A percentile compares a stretch with the other conserved stretches of the same genome.
phyloP scores from a whole-genome alignment of 2,888 invertebrate genomes.

The Drosophila mettleri region DNA sequence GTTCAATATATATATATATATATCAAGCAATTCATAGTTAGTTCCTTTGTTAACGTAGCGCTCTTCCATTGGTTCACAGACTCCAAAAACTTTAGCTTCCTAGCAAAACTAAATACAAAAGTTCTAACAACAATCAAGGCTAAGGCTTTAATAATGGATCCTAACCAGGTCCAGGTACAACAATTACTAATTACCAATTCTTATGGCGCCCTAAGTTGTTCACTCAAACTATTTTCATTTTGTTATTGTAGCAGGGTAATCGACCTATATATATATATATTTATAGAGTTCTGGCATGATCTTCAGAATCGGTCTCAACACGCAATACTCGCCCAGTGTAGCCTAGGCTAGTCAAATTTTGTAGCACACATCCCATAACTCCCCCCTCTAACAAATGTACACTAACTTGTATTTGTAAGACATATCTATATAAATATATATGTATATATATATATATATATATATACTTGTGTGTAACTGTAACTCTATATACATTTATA shows the following conservation, averaged over 20 bases:
- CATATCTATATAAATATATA: slow-evolving; percentile 19
- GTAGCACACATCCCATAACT: slow-evolving; percentile 19
- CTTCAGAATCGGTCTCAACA: slow-evolving; percentile 21
- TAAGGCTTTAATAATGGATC: slow-evolving; percentile 34
- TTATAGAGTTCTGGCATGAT: slow-evolving; percentile 25
- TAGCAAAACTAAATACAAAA: slow-evolving; percentile 33
- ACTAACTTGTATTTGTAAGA: slow-evolving; percentile 41
- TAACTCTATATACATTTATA: slow-evolving; percentile 21
- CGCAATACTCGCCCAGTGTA: slow-evolving; percentile 46
- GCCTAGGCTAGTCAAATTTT: slow-evolving; percentile 57
- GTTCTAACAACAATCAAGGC: slow-evolving; percentile 38
- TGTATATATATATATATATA: slow-evolving; percentile 12
- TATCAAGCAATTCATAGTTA: slow-evolving; percentile 31
- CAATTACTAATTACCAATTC: slow-evolving; percentile 15
- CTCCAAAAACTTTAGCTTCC: slow-evolving; percentile 46
- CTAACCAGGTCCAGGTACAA: not conserved
- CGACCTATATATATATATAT: not conserved
- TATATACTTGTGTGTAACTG: slow-evolving; percentile 6
- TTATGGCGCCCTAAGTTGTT: slow-evolving; percentile 60
- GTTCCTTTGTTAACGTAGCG: slow-evolving; percentile 54
- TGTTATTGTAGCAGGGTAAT: slow-evolving; percentile 21
- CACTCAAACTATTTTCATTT: slow-evolving; percentile 26
- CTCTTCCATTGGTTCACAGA: slow-evolving; percentile 53
- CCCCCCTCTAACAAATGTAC: slow-evolving; percentile 19
- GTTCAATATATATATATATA: slow-evolving; percentile 31